Conservation (phyloP, 2,797 vertebrate species). For the Sebastes kiyomatsui region DNA sequence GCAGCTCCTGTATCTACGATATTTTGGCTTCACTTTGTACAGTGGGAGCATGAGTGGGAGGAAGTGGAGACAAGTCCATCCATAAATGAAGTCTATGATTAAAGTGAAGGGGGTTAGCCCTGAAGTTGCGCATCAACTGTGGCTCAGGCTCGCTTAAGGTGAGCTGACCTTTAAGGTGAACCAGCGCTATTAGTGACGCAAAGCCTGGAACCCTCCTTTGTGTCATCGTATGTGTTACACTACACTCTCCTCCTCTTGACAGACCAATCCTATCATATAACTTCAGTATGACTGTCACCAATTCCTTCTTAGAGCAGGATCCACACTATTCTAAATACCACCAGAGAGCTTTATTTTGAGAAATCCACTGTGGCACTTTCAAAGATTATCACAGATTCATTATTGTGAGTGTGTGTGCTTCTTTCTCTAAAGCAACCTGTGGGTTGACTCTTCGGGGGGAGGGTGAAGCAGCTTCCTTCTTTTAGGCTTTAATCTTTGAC, state of each 20-base stretch:
- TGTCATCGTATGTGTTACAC: not conserved
- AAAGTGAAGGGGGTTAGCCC: too few relatives aligned
- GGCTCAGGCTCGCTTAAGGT: too few relatives aligned
- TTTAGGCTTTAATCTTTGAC: conserved; percentile 46
- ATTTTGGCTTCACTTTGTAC: too few relatives aligned
- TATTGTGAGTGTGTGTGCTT: not conserved
- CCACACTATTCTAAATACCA: not conserved
- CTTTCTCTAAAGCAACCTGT: conserved; percentile 9
- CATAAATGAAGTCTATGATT: too few relatives aligned
- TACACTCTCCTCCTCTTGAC: conserved; percentile 11
- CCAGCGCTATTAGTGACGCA: too few relatives aligned
- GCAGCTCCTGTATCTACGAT: too few relatives aligned
- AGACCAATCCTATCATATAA: conserved; percentile 10
- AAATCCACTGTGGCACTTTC: not conserved
- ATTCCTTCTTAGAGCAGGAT: not conserved
- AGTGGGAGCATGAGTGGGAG: too few relatives aligned
- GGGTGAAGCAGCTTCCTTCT: conserved; percentile 23
- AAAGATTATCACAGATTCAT: conserved; percentile 5
- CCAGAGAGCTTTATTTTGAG: not conserved
- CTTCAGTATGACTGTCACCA: conserved; percentile 2
- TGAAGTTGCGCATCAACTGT: too few relatives aligned
- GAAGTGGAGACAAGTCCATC: too few relatives aligned
- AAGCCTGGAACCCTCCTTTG: not conserved
- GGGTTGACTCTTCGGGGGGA: not conserved
- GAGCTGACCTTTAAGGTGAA: too few relatives aligned